Base-by-base conservation (phyloP, 2,888 invertebrate genomes). In the Latrodectus elegans region DNA sequence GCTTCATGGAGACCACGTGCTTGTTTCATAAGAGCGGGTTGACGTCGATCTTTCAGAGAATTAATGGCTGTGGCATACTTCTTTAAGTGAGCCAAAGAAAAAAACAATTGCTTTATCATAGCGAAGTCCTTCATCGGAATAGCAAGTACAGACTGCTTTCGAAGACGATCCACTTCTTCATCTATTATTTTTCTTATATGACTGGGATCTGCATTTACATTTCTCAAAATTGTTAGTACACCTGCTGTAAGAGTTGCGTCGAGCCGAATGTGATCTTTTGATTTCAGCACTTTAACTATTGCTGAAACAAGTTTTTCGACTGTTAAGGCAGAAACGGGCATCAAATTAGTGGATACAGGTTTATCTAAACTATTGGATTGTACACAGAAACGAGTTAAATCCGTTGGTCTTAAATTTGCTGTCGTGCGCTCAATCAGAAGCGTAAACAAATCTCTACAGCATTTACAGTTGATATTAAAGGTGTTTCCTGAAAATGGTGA, bases 101-200 rank as follows among this genome's bases (percentile, higher is more conserved):
- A 68, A 78, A 9, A 68, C 68, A 3, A 68, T 78, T 22, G 78
- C 68, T 53, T 68, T 78, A 1, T 53, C 78, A 53, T 68, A 78
- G 15, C 78, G 68, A 15, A 78, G 26, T 22, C 75, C 75, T 75
- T 75, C 75, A 15, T 11, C 4, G 78, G 68, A 22, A 78, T 70
- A 4, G 26, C 14, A 1, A 78, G 26, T 14, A 78, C 26, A 14
- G 67, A 78, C 17, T 22, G 15, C 22, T 78, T 78, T 15, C 26
- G 8, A 6, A 53, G 53, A 1, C 68, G 10, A 68, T 78, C 78
- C 17, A 52, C 52, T 68, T 51, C 10, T 9, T n/a, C 53, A 22
- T 78, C 52, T 8, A 53, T n/a, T 0, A 70, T 53, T 68, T 14
- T 51, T 22, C 22, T 22, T 22, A 22, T 22, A 10, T 26, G 15